Conservation (phyloP, 1,140 invertebrate genomes). For the Drosophila cardini region DNA sequence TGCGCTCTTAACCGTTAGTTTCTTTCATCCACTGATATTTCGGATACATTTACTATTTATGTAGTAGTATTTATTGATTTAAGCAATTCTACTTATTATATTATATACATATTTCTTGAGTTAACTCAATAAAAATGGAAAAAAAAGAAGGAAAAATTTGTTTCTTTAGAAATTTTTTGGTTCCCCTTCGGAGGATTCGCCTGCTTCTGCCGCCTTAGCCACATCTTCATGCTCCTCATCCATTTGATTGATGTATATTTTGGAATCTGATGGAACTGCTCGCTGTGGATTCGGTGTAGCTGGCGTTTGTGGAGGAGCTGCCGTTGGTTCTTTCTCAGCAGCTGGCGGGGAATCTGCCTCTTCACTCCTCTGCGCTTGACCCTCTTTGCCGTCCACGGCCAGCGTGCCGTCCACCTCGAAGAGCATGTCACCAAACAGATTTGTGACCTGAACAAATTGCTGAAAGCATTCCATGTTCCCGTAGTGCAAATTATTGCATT, state of each 20-base stretch:
- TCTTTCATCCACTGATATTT: slow-evolving; percentile 26
- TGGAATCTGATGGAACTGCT: too few species aligned
- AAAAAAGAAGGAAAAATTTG: background rate
- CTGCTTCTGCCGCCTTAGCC: background rate
- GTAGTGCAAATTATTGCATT: slow-evolving; percentile 46
- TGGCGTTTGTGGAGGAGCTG: background rate
- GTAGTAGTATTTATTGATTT: slow-evolving; percentile 21
- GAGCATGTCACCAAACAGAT: slow-evolving; percentile 26
- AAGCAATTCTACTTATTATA: slow-evolving; percentile 31
- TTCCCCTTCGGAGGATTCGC: background rate
- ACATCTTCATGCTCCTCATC: background rate
- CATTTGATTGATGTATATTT: too few species aligned
- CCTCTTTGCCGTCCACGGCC: background rate
- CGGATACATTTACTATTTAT: slow-evolving; percentile 14
- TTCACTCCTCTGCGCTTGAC: background rate
- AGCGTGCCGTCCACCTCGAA: slow-evolving; percentile 55
- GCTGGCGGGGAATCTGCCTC: background rate
- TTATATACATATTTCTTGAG: slow-evolving; percentile 16
- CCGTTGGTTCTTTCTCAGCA: too few species aligned
- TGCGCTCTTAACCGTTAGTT: slow-evolving; percentile 17
- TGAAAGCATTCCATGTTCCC: slow-evolving; percentile 51
- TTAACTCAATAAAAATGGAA: slow-evolving; percentile 32
- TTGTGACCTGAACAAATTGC: slow-evolving; percentile 52
- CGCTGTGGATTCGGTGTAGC: too few species aligned
- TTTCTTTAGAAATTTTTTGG: background rate